These are phyloP conservation scores for Jacana jacana DNA, from an alignment of 2,113 vertebrate genomes.

Conservation along the genomic window DNA sequence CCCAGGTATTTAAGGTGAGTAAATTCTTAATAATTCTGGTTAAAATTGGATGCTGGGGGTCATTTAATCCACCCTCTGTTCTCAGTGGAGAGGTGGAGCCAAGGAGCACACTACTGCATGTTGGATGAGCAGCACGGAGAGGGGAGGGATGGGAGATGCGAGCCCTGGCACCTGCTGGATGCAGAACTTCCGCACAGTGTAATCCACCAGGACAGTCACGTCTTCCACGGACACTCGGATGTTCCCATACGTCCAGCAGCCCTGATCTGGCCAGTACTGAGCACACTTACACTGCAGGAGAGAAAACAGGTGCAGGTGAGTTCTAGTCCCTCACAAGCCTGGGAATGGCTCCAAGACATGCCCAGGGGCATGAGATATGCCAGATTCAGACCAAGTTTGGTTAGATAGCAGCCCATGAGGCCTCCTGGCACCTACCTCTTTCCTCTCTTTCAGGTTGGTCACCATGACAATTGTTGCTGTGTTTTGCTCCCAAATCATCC, in stretches of 20 bases:
- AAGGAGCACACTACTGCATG: neutral
- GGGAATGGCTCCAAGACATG: neutral
- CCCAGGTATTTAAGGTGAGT: neutral
- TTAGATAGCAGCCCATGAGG: neutral
- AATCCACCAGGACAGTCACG: conserved; percentile 93
- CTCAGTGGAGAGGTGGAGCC: neutral
- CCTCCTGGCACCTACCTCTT: conserved; percentile 80
- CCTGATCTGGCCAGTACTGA: conserved; percentile 99
- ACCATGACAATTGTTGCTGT: conserved; percentile 99
- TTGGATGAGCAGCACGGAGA: neutral
- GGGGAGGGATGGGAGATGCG: neutral
- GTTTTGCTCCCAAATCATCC: conserved; percentile 99
- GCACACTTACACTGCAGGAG: conserved; percentile 91
- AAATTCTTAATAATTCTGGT: neutral
- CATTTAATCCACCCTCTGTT: neutral
- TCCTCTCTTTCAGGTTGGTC: conserved; percentile 97
- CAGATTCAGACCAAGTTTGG: accelerated
- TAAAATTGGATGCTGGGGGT: neutral
- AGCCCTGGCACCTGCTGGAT: conserved; percentile 88
- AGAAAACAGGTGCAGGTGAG: neutral
- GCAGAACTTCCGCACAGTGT: conserved; percentile 98
- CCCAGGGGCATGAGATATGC: neutral
- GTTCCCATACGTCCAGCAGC: conserved; percentile 98
- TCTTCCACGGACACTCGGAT: conserved; percentile 97
- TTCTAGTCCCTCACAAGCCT: neutral